Conservation (phyloP, 2,888 invertebrate species). For the Meiosimyza platycephala region DNA sequence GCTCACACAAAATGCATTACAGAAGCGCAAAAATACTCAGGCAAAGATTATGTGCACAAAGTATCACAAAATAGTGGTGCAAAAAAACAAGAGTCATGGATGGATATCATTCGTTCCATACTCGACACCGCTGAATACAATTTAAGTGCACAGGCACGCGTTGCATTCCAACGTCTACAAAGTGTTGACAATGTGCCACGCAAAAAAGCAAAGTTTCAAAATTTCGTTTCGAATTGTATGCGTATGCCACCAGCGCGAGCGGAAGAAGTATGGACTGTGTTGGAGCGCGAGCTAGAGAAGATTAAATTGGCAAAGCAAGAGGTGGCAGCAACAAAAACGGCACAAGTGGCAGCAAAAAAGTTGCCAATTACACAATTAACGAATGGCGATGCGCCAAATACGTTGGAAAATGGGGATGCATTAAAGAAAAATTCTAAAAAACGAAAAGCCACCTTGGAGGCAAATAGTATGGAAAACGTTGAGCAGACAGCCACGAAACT, state of each 20-base stretch:
- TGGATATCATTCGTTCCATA: conserved; percentile 63
- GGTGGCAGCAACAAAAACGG: conserved; percentile 45
- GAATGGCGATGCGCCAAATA: background rate
- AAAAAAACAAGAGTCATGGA: conserved; percentile 87
- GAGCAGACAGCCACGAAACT: conserved; percentile 1
- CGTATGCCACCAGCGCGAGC: conserved; percentile 72
- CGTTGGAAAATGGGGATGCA: background rate
- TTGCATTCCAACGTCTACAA: conserved; percentile 76
- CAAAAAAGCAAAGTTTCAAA: conserved; percentile 85
- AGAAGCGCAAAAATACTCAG: conserved; percentile 89
- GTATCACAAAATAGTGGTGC: conserved; percentile 83
- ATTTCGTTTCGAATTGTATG: conserved; percentile 77
- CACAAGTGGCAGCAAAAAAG: conserved; percentile 37
- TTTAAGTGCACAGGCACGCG: conserved; percentile 69
- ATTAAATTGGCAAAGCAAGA: conserved; percentile 56
- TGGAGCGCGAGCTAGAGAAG: conserved; percentile 70
- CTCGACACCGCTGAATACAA: conserved; percentile 58
- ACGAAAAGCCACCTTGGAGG: conserved; percentile 18
- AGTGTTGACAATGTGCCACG: conserved; percentile 85
- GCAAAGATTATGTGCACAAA: conserved; percentile 80
- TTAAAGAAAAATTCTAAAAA: conserved; percentile 38
- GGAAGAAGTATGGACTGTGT: conserved; percentile 75
- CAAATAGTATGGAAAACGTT: conserved; percentile 1
- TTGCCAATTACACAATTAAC: background rate
- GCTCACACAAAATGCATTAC: conserved; percentile 86